A percentile compares a stretch with the other conserved stretches of the same genome.
Evolutionary conservation across 2,888 invertebrate genomes (phyloP).

Genomic region (Drosophila robusta): DNA sequence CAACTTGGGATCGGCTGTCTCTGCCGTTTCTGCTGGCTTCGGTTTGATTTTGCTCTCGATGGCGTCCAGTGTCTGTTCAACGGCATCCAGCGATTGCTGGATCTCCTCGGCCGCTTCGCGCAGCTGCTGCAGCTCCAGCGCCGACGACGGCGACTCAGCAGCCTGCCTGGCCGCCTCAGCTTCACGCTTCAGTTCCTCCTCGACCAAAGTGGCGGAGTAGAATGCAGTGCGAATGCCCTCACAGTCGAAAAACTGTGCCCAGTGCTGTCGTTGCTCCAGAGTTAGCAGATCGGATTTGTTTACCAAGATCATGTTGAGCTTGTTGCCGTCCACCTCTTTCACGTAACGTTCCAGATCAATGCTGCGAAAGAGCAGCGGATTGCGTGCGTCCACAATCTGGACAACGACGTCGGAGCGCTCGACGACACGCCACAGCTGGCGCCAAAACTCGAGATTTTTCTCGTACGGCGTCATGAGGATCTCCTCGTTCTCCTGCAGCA

Average conservation of each 20-base stretch:
- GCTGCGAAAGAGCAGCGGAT: constrained; percentile 97
- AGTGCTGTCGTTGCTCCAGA: constrained; percentile 90
- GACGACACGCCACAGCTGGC: constrained; percentile 99
- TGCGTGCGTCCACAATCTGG: constrained; percentile 98
- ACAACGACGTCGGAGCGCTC: constrained; percentile 97
- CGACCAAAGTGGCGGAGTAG: constrained; percentile 93
- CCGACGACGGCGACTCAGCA: constrained; percentile 35
- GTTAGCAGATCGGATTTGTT: constrained; percentile 98
- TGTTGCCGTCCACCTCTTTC: constrained; percentile 89
- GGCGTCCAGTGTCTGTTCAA: constrained; percentile 86
- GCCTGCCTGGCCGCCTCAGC: constrained; percentile 39
- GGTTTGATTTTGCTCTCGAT: constrained; percentile 86
- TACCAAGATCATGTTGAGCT: constrained; percentile 93
- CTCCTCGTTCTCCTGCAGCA: constrained; percentile 92
- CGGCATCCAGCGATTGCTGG: constrained; percentile 86
- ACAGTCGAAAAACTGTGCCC: constrained; percentile 94
- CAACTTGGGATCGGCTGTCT: neutral
- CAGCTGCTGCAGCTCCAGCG: constrained; percentile 83
- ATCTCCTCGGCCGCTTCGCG: constrained; percentile 86
- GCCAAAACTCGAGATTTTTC: constrained; percentile 98
- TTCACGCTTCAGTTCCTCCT: constrained; percentile 85
- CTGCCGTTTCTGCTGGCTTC: constrained; percentile 2
- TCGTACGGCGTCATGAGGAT: constrained; percentile 98
- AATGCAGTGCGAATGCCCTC: constrained; percentile 92
- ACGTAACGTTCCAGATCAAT: constrained; percentile 96